These are phyloP conservation scores for Lycodopsis pacificus DNA, from an alignment of 2,797 vertebrate species.

Conservation along the genomic window DNA sequence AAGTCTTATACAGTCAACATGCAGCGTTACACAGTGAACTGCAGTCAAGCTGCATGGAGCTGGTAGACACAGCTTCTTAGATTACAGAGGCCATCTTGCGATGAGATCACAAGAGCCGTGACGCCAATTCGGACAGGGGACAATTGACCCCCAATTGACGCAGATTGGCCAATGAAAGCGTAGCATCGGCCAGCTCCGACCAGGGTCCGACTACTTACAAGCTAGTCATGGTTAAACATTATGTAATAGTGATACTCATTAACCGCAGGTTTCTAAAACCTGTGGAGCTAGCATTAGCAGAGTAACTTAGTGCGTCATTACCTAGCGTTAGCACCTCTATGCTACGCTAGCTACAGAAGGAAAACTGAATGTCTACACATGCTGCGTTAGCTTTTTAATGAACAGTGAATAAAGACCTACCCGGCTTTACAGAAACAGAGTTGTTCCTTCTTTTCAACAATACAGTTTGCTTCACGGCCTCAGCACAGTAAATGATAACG, in stretches of 20 bases:
- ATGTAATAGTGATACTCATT: not conserved
- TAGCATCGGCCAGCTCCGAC: not conserved
- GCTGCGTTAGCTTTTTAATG: not conserved
- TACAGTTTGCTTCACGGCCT: conserved; percentile 43
- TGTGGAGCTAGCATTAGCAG: too few relatives aligned
- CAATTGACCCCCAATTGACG: too few relatives aligned
- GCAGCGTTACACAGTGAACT: too few relatives aligned
- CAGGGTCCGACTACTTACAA: too few relatives aligned
- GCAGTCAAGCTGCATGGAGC: too few relatives aligned
- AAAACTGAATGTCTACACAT: not conserved
- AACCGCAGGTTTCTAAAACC: not conserved
- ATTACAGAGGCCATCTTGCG: not conserved
- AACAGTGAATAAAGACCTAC: not conserved
- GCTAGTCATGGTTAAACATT: too few relatives aligned
- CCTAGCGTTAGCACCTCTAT: too few relatives aligned
- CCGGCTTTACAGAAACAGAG: not conserved
- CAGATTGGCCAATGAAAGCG: not conserved
- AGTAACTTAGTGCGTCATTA: not conserved
- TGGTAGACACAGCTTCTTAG: not conserved
- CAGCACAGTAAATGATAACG: conserved; percentile 46
- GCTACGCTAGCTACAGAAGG: not conserved
- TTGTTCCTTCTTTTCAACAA: conserved; percentile 1
- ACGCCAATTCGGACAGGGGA: not conserved
- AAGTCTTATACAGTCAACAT: too few relatives aligned
- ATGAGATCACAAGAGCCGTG: not conserved